These are phyloP conservation scores for Myoxocephalus aenaeus DNA, from an alignment of 2,797 vertebrate genomes.

Conservation along the genomic window DNA sequence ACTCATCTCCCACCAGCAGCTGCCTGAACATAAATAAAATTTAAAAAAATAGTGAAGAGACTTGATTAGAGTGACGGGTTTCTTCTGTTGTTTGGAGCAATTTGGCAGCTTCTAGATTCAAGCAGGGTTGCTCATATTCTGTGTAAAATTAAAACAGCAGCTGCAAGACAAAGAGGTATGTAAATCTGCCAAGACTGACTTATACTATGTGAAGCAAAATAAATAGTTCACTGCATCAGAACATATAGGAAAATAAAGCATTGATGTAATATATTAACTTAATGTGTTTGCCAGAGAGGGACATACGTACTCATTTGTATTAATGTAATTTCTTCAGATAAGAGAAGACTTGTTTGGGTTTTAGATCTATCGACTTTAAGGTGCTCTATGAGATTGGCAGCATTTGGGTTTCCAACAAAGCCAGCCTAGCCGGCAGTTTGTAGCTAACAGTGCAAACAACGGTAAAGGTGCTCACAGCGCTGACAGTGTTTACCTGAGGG, in stretches of 20 bases:
- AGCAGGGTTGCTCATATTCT: conserved; percentile 26
- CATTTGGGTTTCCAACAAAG: too few species aligned
- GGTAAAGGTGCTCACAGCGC: too few species aligned
- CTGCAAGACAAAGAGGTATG: background rate
- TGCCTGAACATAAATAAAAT: conserved; percentile 14
- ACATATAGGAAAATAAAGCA: background rate
- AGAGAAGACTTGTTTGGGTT: background rate
- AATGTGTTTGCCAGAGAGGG: background rate
- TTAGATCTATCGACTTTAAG: background rate
- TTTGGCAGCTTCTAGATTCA: conserved; percentile 44
- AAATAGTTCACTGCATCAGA: background rate
- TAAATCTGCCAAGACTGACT: conserved; percentile 5
- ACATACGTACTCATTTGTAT: background rate
- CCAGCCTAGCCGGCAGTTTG: too few species aligned
- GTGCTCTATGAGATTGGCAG: too few species aligned
- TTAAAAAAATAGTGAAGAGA: conserved; percentile 15
- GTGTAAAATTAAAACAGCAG: conserved; percentile 26
- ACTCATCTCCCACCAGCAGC: conserved; percentile 44
- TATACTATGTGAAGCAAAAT: background rate
- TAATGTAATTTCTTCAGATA: background rate
- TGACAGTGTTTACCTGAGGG: too few species aligned
- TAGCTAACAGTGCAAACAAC: too few species aligned
- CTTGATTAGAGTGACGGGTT: conserved; percentile 30
- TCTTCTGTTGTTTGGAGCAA: conserved; percentile 23
- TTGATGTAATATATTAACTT: background rate